These are phyloP conservation scores for Gari tellinella DNA, from an alignment of 2,888 invertebrate species.

Conservation along the genomic window DNA sequence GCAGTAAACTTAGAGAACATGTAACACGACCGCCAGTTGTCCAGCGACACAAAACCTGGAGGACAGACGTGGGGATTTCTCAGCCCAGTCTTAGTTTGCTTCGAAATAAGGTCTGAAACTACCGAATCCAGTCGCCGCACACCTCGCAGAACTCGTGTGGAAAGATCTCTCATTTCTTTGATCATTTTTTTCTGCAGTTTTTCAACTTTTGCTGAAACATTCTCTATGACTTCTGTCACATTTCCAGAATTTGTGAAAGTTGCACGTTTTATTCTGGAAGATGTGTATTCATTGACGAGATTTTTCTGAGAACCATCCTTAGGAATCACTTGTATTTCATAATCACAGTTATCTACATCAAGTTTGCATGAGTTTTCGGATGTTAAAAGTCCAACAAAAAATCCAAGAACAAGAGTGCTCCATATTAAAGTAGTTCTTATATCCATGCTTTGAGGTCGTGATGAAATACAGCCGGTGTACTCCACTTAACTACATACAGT, in stretches of 20 bases:
- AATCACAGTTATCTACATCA: slow-evolving; percentile 39
- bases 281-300: background rate
- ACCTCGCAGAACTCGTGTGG: slow-evolving; percentile 67
- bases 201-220: slow-evolving; percentile 19
- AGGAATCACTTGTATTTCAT: background rate
- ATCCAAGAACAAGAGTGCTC: no score
- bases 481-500: no score
- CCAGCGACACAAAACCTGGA: slow-evolving; percentile 68
- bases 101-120: slow-evolving; percentile 28
- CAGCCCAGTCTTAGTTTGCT: slow-evolving; percentile 15
- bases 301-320: no score
- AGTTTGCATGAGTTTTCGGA: slow-evolving; percentile 31
- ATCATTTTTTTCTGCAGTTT: slow-evolving; percentile 63
- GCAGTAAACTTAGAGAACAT: slow-evolving; percentile 76
- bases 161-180: slow-evolving; percentile 55
- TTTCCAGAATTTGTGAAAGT: no score
- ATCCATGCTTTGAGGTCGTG: no score
- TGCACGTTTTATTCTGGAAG: slow-evolving; percentile 1
- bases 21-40: slow-evolving; percentile 76
- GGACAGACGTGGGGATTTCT: slow-evolving; percentile 63
- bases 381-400: no score
- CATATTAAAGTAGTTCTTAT: no score
- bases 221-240: no score
- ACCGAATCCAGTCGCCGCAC: slow-evolving; percentile 68
- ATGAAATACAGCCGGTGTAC: no score